These are phyloP conservation scores for Lasioglossum figueresi DNA, from an alignment of 2,888 invertebrate species.

Conservation along the genomic window DNA sequence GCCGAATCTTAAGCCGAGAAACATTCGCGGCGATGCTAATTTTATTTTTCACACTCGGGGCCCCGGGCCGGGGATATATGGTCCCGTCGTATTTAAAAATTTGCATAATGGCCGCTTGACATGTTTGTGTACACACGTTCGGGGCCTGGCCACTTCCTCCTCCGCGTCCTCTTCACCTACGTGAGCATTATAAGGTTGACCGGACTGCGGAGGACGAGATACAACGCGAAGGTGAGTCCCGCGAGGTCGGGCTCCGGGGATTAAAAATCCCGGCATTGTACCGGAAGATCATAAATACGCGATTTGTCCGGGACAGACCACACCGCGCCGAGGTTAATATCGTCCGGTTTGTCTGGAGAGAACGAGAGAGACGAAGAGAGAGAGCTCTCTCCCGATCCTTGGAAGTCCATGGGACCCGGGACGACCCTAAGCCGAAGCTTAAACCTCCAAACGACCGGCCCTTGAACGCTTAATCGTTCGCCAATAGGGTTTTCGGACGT, in stretches of 20 bases:
- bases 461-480: slow-evolving; percentile 76
- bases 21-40: slow-evolving; percentile 80
- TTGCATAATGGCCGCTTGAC: slow-evolving; percentile 82
- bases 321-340: slow-evolving; percentile 72
- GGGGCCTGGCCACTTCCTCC: slow-evolving; percentile 26
- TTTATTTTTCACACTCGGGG: slow-evolving; percentile 81
- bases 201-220: slow-evolving; percentile 66
- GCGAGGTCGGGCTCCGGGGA: slow-evolving; percentile 70
- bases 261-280: slow-evolving; percentile 81
- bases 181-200: slow-evolving; percentile 61
- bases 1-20: slow-evolving; percentile 71
- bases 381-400: slow-evolving; percentile 10
- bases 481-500: slow-evolving; percentile 63
- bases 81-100: slow-evolving; percentile 82
- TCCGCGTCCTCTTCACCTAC: slow-evolving; percentile 41
- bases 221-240: slow-evolving; percentile 72
- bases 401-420: slow-evolving; percentile 12
- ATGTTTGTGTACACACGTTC: slow-evolving; percentile 82
- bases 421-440: slow-evolving; percentile 69
- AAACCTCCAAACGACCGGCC: slow-evolving; percentile 69
- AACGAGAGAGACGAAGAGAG: neutral
- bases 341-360: slow-evolving; percentile 39
- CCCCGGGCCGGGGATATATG: slow-evolving; percentile 75
- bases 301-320: slow-evolving; percentile 81
- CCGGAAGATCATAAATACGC: slow-evolving; percentile 80